Base-by-base conservation (phyloP, 2,888 invertebrate genomes). In the Marasmarcha lunaedactyla region DNA sequence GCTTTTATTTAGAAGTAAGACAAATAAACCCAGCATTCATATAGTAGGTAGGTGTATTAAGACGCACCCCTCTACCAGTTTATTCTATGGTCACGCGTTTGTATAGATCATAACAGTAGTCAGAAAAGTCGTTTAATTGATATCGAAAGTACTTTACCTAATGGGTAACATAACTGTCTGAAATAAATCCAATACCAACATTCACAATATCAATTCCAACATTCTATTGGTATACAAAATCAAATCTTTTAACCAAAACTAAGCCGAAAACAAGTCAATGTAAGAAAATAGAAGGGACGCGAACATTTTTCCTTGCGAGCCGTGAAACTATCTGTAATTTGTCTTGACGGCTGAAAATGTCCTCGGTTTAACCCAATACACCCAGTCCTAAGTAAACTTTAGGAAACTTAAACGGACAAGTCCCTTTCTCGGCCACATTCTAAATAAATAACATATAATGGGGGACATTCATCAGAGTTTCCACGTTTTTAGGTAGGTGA, bases 361-460 rank as follows among this genome's bases (percentile, higher is more conserved):
- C 74, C 71, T 69, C 69, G 69, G 66, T 66, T 61, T 76, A 79
- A 83, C 81, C 79, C 76, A 76, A 79, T 81, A 79, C 65, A 71
- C 63, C 63, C 57, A 54, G 76, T 78, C 83, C 81, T 81, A 81
- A 81, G 78, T 74, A 83, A 83, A 83, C 79, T 76, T 70, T 72
- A 71, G 74, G 64, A 63, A 72, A 78, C 73, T 79, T 78, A 74
- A 81, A 71, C 72, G 65, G 57, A 63, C 47, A 48, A 69, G 77
- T 74, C 78, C 78, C 79, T 78, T 69, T 70, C 68, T 71, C 71
- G 73, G 77, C 79, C 83, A 71, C 83, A 78, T 71, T 81, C 84
- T 84, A 84, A 84, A 84, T 84, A 84, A 84, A 84, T 84, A 84
- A 83, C 84, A 72, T 79, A 84, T 84, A 84, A 84, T 84, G 84